Evolutionary conservation across 2,113 vertebrate genomes (phyloP).

Genomic region (Sinocyclocheilus rhinocerous): DNA sequence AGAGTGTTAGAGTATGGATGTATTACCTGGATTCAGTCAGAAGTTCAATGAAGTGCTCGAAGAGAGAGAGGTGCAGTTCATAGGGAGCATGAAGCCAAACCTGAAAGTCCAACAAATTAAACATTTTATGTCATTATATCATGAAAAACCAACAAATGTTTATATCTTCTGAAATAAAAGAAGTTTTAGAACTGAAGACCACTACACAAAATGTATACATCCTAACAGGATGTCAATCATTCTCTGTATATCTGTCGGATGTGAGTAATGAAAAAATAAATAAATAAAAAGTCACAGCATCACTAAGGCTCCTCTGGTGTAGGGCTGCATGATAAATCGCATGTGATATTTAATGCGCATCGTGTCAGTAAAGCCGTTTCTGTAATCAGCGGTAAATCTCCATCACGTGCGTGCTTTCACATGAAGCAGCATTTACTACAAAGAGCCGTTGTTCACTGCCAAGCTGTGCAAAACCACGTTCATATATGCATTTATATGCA

Average conservation of each 20-base stretch:
- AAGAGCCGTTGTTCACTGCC: too few relatives aligned
- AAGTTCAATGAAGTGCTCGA: slow-evolving; percentile 97
- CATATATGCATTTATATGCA: too few relatives aligned
- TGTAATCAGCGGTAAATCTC: too few relatives aligned
- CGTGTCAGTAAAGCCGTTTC: too few relatives aligned
- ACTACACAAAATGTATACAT: background rate
- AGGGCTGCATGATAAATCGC: too few relatives aligned
- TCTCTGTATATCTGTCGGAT: background rate
- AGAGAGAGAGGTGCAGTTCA: slow-evolving; percentile 95
- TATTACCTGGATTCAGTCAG: slow-evolving; percentile 94
- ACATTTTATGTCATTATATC: background rate
- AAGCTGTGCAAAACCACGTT: too few relatives aligned
- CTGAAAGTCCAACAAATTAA: slow-evolving; percentile 68
- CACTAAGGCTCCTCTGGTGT: background rate
- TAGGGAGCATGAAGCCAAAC: slow-evolving; percentile 99
- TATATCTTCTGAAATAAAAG: background rate
- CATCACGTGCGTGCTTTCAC: too few relatives aligned
- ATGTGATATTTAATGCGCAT: too few relatives aligned
- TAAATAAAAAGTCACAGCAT: background rate
- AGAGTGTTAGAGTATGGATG: background rate
- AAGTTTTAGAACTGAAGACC: background rate
- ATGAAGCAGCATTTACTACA: too few relatives aligned
- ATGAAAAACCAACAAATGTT: background rate
- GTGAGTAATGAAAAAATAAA: background rate
- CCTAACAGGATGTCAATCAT: background rate